Evolutionary conservation across 35 echinoderm and acorn worm genomes (phyloP), one percentile per base, ranked within the genome.

Genomic region (Patiria miniata): DNA sequence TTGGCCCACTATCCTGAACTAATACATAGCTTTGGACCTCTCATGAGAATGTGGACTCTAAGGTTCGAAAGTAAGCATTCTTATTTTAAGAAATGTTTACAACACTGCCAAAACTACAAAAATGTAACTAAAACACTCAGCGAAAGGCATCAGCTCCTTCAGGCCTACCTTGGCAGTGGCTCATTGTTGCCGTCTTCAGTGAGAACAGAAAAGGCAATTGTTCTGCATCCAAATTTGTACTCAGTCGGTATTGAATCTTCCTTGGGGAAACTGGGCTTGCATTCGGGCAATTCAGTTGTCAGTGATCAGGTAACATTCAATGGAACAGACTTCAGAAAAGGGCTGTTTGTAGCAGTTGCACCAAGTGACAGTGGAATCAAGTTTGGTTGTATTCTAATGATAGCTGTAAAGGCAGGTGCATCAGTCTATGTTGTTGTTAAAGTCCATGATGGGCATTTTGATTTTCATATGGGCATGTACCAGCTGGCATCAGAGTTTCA

Each of bases 51-150:
- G 15, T 91, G 92, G 83, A 94, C 93, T 3, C 18, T 91, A 59
- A 81, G 88, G 69, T 94, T 94, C 83, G 88, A 94, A 39, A 94
- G 93, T 44, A 94, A 94, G 54, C 93, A 94, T 40, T 86, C 93
- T 16, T 94, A 82, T 32, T 94, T 94, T 51, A 94, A 90, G 83
- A 79, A 61, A 76, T 94, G 87, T 33, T 26, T 77, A 5, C 26
- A 84, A 12, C 52, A 86, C 60, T 68, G 79, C 34, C 77, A 91
- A 16, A 94, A 90, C 59, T 94, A 87, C 77, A 94, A 90, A 53
- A 94, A 94, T 33, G 0, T 91, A 21, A 61, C 26, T 18, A 37
- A 40, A 38, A 90, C 88, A 47, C 78, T 94, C 18, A 57, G 76
- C 9, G 81, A 87, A 44, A 68, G 79, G 23, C 93, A 94, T 77